Base-by-base conservation (phyloP, 1,140 invertebrate species). In the Microvelia longipes region DNA sequence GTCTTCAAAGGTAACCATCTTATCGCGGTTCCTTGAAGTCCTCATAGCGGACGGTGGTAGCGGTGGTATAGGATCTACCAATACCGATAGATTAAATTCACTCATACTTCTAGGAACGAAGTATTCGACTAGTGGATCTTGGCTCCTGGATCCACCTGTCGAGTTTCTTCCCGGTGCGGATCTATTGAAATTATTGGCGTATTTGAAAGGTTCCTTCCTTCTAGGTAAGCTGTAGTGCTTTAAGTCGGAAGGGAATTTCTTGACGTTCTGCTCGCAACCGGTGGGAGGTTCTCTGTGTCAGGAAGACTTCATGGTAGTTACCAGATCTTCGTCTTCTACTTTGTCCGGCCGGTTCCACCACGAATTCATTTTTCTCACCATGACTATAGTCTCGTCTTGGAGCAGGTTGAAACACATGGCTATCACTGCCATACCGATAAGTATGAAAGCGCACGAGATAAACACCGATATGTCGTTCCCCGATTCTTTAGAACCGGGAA, bases 331-430 rank as follows among this genome's bases (percentile, higher is more conserved):
- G 69, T 73, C 70, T 50, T 76, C 73, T 29, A 77, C 75, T 30
- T 72, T 70, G 75, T 78, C 69, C 72, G 77, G 63, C 74, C 76
- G 67, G 68, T 74, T 63, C 77, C 71, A 70, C 72, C 68, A 71
- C 29, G 70, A 69, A 69, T 29, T 71, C 50, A 70, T 28, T 71
- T 83, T 82, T 70, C 87, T 82, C 75, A 88, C 79, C 75, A 86
- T 81, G 69, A 83, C 78, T 70, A 91, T 86, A 74, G 96, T 87
- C 79, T 97, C 92, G 75, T 96, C 94, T 80, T 98, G 94, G 71
- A 97, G 92, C 64, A 98, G 82, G 79, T 93, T 95, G 81, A 96
- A 97, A 79, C 94, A 96, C 91, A 97, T 98, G 24, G 94, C 94
- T 71, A 98, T 89, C 68, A 98, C 84, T 2, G 94, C 92, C 86